phyloP scores from a whole-genome alignment of 2,797 vertebrate species.

The Esox lucius region DNA sequence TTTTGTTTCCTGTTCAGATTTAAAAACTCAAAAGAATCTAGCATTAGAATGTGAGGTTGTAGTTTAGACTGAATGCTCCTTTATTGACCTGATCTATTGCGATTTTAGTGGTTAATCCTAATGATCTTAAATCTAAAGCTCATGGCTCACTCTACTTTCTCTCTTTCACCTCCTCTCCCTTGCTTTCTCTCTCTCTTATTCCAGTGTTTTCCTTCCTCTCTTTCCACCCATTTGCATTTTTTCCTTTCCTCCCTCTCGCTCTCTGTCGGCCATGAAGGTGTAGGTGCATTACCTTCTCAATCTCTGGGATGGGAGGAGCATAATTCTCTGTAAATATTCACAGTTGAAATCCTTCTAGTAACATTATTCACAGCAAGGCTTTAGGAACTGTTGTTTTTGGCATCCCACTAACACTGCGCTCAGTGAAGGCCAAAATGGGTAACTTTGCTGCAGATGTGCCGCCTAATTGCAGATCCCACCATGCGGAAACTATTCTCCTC shows the following conservation, averaged over 20 bases:
- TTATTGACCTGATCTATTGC: conserved; percentile 70
- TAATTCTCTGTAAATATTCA: conserved; percentile 51
- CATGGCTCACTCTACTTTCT: conserved; percentile 51
- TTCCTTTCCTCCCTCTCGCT: conserved; percentile 9
- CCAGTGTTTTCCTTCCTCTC: conserved; percentile 36
- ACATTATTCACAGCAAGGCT: conserved; percentile 61
- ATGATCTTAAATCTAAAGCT: conserved; percentile 70
- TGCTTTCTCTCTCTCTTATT: conserved; percentile 33
- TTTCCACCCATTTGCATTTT: conserved; percentile 26
- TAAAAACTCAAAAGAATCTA: not conserved
- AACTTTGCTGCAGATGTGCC: conserved; percentile 64
- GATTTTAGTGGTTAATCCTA: conserved; percentile 73
- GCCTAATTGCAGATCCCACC: conserved; percentile 22
- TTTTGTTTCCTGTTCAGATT: conserved; percentile 34
- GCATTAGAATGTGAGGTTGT: conserved; percentile 22
- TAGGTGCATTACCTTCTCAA: too few species aligned
- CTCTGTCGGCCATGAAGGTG: not conserved
- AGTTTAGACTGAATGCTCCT: conserved; percentile 58
- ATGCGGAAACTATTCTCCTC: conserved; percentile 68
- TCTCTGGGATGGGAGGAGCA: conserved; percentile 12
- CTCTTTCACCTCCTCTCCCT: conserved; percentile 53
- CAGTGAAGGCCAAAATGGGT: conserved; percentile 43
- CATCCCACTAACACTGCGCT: conserved; percentile 53
- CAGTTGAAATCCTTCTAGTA: conserved; percentile 62
- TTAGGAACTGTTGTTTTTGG: conserved; percentile 68